Base-by-base conservation (phyloP, 2,888 invertebrate species). In the Ormyrus rosae region DNA sequence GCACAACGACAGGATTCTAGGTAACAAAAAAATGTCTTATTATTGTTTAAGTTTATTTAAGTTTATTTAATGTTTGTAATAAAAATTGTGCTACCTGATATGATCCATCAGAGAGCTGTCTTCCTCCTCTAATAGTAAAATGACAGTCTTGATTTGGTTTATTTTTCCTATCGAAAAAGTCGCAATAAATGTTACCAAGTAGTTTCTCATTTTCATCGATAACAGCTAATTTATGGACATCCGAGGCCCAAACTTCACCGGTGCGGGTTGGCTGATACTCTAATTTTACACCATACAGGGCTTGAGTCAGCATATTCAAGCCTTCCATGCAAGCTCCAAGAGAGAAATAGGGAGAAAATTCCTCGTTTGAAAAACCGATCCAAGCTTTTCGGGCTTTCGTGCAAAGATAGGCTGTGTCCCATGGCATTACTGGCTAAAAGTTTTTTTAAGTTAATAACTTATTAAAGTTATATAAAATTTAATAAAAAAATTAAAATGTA, bases 111-210 rank as follows among this genome's bases (percentile, higher is more conserved):
- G 94, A 89, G 80, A 96, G 90, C 80, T 93, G 90, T 90, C 96
- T 95, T 6, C 99, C 99, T 9, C 99, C 99, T 88, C 96, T 95
- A 84, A 99, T 98, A 0, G 99, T 99, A 91, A 98, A 99, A 91
- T 99, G 99, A 87, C 99, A 99, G 91, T 99, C 99, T 92, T 98
- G 98, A 91, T 96, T 95, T 6, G 97, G 96, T 91, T 99, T 99
- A n/a, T 96, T 96, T 46, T 93, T 92, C 73, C 98, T 92, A 91
- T 97, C 97, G 89, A 96, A 99, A 88, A 99, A 95, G 92, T 99
- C 99, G 91, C 99, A 98, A 91, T 99, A 99, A 86, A 99, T 98
- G 88, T 97, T 94, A 0, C 99, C 99, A 53, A 99, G 91, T 10
- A 96, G 90, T 0, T 96, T 96, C 87, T 97, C 96, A 0, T 91